A percentile compares a stretch with the other conserved stretches of the same genome.
Evolutionary conservation across 2,113 vertebrate species (phyloP).

Genomic region (Eulemur rufifrons): DNA sequence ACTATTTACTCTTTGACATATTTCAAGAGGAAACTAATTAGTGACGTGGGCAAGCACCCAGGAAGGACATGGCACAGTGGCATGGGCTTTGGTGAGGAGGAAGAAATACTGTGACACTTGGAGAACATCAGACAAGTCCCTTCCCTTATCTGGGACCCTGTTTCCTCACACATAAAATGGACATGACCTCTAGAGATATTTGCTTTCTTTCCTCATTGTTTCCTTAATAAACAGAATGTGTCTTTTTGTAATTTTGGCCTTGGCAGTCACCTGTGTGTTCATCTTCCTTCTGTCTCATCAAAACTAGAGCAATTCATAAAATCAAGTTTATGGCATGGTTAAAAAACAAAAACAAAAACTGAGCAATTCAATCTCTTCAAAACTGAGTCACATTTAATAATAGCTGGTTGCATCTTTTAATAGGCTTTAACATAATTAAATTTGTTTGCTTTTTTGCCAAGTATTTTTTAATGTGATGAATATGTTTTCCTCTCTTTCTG

Average conservation of each 20-base stretch:
- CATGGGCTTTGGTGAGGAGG: not conserved
- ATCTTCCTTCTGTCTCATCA: slow-evolving; percentile 28
- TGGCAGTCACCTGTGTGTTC: not conserved
- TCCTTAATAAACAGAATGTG: not conserved
- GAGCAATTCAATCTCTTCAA: slow-evolving; percentile 19
- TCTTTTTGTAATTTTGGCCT: slow-evolving; percentile 1
- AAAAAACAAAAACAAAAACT: no score
- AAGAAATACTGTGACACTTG: not conserved
- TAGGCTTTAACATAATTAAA: not conserved
- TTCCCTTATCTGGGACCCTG: not conserved
- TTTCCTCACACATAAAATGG: not conserved
- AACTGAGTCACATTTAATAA: slow-evolving; percentile 27
- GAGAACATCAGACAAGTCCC: not conserved
- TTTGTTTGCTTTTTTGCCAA: not conserved
- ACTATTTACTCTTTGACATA: not conserved
- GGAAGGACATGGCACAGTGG: not conserved
- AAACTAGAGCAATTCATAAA: not conserved
- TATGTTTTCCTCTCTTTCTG: not conserved
- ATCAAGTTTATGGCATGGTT: no score
- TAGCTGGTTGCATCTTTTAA: slow-evolving; percentile 29
- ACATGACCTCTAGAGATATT: not conserved
- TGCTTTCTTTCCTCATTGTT: not conserved
- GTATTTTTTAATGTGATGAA: not conserved
- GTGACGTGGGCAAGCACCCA: not conserved
- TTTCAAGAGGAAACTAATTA: not conserved